Percentiles rank a stretch among this genome's conserved stretches.
Conservation (phyloP, 2,888 invertebrate genomes). For the Ommatoiulus sabulosus region DNA sequence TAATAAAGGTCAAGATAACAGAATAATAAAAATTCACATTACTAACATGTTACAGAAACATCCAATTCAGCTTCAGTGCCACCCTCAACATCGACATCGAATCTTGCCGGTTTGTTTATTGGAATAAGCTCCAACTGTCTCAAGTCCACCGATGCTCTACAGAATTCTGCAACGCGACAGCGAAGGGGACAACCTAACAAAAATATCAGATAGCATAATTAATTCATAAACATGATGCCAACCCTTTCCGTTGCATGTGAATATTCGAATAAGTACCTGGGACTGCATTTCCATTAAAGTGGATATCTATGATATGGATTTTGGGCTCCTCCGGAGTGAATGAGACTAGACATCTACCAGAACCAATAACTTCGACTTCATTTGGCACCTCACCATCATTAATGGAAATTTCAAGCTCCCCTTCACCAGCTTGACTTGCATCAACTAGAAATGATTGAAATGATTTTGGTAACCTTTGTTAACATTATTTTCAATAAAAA, state of each 20-base stretch:
- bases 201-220: slow-evolving; percentile 50
- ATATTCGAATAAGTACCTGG: slow-evolving; percentile 71
- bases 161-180: slow-evolving; percentile 86
- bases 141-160: slow-evolving; percentile 78
- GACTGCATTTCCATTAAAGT: slow-evolving; percentile 95
- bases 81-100: slow-evolving; percentile 82
- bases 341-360: slow-evolving; percentile 92
- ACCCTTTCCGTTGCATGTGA: neutral
- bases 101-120: slow-evolving; percentile 82
- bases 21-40: slow-evolving; percentile 6
- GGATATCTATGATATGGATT: slow-evolving; percentile 93
- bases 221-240: neutral
- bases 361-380: slow-evolving; percentile 94
- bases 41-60: slow-evolving; percentile 80
- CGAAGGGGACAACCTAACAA: slow-evolving; percentile 81
- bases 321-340: slow-evolving; percentile 93
- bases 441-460: slow-evolving; percentile 77
- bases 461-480: neutral
- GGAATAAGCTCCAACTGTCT: slow-evolving; percentile 85
- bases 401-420: slow-evolving; percentile 98
- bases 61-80: slow-evolving; percentile 82
- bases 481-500: neutral
- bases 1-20: slow-evolving; percentile 56
- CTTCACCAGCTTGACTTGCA: slow-evolving; percentile 98
- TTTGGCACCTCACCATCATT: slow-evolving; percentile 99